Conservation (phyloP, 30 jellyfish, hydroid and myxozoan genomes). For the Sanderia malayensis region DNA sequence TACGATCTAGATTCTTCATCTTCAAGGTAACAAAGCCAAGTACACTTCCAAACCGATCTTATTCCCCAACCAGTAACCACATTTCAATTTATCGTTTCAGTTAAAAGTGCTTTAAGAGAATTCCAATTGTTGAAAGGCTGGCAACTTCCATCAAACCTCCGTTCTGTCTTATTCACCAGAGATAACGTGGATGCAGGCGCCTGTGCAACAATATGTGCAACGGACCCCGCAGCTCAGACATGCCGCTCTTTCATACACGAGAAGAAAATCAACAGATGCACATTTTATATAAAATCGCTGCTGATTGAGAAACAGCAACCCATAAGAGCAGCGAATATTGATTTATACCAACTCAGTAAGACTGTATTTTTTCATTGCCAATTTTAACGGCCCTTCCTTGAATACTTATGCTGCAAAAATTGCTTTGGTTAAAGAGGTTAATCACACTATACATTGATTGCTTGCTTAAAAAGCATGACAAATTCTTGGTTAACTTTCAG, state of each 20-base stretch:
- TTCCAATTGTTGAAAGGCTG: constrained; percentile 56
- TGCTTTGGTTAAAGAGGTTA: too few relatives aligned
- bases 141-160: constrained; percentile 61
- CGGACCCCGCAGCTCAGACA: constrained; percentile 18
- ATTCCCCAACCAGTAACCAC: too few relatives aligned
- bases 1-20: too few relatives aligned
- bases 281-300: constrained; percentile 48
- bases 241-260: constrained; percentile 82
- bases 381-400: too few relatives aligned
- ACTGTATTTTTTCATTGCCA: too few relatives aligned
- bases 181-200: constrained; percentile 11
- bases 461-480: too few relatives aligned
- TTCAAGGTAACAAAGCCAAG: too few relatives aligned
- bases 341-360: constrained; percentile 78
- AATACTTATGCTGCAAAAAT: too few relatives aligned
- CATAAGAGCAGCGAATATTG: constrained; percentile 30
- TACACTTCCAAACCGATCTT: too few relatives aligned
- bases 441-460: too few relatives aligned
- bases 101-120: constrained; percentile 52
- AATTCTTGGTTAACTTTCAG: constrained; percentile 44
- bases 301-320: constrained; percentile 54
- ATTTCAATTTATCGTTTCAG: too few relatives aligned
- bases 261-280: constrained; percentile 39
- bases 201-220: constrained; percentile 51
- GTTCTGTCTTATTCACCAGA: constrained; percentile 29